phyloP scores from a whole-genome alignment of 2,113 vertebrate species.

The Brienomyrus brachyistius region DNA sequence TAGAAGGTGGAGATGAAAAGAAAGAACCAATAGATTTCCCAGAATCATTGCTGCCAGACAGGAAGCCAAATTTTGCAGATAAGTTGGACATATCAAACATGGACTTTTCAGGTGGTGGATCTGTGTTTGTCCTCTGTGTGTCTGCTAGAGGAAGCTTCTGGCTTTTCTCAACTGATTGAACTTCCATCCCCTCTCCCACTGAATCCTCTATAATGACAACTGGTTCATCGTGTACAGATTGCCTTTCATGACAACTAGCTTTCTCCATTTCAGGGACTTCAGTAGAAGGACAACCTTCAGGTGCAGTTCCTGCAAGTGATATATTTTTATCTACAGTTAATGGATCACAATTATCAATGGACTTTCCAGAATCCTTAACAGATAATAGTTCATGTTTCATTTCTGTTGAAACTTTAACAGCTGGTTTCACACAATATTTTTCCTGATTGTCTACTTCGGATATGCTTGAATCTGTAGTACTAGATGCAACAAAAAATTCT shows the following conservation, averaged over 20 bases:
- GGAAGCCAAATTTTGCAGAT: slow-evolving; percentile 60
- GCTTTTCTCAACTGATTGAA: slow-evolving; percentile 16
- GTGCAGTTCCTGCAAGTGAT: slow-evolving; percentile 5
- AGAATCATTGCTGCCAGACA: slow-evolving; percentile 57
- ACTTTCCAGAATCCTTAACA: background rate
- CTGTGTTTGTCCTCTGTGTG: slow-evolving; percentile 33
- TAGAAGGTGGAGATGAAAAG: slow-evolving; percentile 64
- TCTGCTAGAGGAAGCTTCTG: slow-evolving; percentile 15
- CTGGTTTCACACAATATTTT: background rate
- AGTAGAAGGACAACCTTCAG: slow-evolving; percentile 13
- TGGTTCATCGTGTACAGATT: slow-evolving; percentile 40
- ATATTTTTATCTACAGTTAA: background rate
- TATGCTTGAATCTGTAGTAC: background rate
- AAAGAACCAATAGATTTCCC: slow-evolving; percentile 73
- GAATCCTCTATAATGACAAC: slow-evolving; percentile 39
- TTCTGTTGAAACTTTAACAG: background rate
- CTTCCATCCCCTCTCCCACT: slow-evolving; percentile 34
- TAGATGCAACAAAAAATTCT: too few species aligned
- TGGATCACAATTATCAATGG: background rate
- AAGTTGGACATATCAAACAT: slow-evolving; percentile 61
- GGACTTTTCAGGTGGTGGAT: slow-evolving; percentile 47
- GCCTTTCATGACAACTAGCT: slow-evolving; percentile 19
- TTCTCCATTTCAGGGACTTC: slow-evolving; percentile 33
- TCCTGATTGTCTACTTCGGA: background rate
- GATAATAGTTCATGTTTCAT: background rate